Evolutionary conservation across 2,797 vertebrate genomes (phyloP).

Genomic region (Hylomyscus alleni): DNA sequence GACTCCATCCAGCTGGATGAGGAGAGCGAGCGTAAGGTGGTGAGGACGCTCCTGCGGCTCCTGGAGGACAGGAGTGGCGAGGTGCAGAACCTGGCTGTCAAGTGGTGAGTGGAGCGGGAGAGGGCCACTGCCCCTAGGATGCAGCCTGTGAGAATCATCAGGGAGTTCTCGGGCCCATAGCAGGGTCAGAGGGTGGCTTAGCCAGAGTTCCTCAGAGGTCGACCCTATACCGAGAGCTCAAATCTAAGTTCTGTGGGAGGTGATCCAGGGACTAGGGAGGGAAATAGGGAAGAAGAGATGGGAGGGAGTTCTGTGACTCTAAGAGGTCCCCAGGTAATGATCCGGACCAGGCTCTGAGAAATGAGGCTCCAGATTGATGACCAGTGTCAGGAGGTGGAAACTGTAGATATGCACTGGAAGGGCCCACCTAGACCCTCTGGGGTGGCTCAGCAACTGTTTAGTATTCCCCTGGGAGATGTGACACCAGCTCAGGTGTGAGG

Average conservation of each 20-base stretch:
- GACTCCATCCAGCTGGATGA: slow-evolving; percentile 98
- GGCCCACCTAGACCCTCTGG: background rate
- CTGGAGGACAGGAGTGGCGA: slow-evolving; percentile 98
- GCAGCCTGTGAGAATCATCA: background rate
- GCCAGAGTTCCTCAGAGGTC: background rate
- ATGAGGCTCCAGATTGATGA: background rate
- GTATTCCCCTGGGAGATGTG: background rate
- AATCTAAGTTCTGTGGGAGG: background rate
- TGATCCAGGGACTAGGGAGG: background rate
- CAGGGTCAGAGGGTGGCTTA: background rate
- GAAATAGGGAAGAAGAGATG: background rate
- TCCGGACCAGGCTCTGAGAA: background rate
- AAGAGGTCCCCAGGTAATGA: no score
- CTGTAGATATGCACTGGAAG: background rate
- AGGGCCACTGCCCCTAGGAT: background rate
- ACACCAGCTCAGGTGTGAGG: background rate
- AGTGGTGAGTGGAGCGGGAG: slow-evolving; percentile 91
- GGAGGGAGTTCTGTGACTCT: background rate
- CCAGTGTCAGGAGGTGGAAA: background rate
- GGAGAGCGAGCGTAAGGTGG: slow-evolving; percentile 97
- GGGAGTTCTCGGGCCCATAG: background rate
- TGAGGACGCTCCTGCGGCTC: slow-evolving; percentile 95
- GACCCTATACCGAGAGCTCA: background rate
- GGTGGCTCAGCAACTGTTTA: background rate
- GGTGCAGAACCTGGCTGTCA: slow-evolving; percentile 98